Evolutionary conservation across 1,140 invertebrate species (phyloP).

Genomic region (Pygmarrhopalites habei): DNA sequence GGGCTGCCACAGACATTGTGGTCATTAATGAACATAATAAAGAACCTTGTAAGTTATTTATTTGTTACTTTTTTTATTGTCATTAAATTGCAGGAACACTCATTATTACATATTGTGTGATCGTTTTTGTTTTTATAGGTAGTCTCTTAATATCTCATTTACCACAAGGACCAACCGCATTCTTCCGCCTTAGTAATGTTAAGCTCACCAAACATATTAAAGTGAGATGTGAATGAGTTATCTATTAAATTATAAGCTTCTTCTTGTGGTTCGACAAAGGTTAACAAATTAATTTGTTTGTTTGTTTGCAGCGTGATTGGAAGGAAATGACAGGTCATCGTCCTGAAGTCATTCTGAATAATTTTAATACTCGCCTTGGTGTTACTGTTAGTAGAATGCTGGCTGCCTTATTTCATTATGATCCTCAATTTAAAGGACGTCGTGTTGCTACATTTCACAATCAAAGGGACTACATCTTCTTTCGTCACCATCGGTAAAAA

Average conservation of each 20-base stretch:
- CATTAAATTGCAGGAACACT: too few species aligned
- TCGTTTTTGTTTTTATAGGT: conserved; percentile 47
- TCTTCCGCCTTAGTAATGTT: conserved; percentile 71
- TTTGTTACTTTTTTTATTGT: conserved; percentile 29
- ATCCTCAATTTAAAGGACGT: conserved; percentile 87
- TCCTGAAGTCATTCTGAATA: conserved; percentile 93
- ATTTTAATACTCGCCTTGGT: conserved; percentile 91
- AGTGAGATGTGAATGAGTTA: too few species aligned
- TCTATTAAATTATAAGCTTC: too few species aligned
- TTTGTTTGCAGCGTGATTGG: conserved; percentile 53
- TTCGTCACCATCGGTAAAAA: conserved; percentile 85
- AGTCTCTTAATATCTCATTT: conserved; percentile 86
- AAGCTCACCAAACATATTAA: conserved; percentile 69
- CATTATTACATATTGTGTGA: background rate
- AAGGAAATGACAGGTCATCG: conserved; percentile 73
- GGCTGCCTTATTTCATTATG: conserved; percentile 91
- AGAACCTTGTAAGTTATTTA: conserved; percentile 62
- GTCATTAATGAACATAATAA: conserved; percentile 89
- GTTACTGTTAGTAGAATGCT: conserved; percentile 84
- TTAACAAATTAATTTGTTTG: conserved; percentile 12
- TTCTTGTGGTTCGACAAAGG: too few species aligned
- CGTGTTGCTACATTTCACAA: conserved; percentile 96
- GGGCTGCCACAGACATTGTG: conserved; percentile 80
- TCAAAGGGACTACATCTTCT: conserved; percentile 98
- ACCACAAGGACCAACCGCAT: conserved; percentile 89